Conservation (phyloP, 2,113 vertebrate genomes). For the Hippocampus comes region DNA sequence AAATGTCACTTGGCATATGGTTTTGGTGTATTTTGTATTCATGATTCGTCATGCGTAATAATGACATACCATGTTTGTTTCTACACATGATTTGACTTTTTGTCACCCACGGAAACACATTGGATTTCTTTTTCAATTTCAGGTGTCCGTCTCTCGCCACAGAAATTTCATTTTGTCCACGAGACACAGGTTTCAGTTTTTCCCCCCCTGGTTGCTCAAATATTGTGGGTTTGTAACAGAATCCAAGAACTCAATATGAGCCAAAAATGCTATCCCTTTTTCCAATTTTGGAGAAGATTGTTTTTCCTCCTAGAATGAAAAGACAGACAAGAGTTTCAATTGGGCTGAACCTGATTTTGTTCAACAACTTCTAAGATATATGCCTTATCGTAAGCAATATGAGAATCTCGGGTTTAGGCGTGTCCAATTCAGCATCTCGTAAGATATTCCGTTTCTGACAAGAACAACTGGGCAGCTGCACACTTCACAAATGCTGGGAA, state of each 20-base stretch:
- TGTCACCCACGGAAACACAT: not conserved
- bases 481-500: not conserved
- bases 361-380: not conserved
- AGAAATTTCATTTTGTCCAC: not conserved
- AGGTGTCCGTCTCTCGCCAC: not conserved
- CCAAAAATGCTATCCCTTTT: not conserved
- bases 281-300: not conserved
- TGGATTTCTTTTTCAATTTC: not conserved
- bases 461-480: not conserved
- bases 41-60: not conserved
- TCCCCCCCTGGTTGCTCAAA: not conserved
- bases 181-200: not conserved
- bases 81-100: not conserved
- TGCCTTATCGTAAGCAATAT: not conserved
- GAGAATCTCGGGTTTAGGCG: not conserved
- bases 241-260: not conserved
- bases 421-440: constrained; percentile 11
- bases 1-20: too few relatives aligned
- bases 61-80: not conserved
- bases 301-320: not conserved
- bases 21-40: not conserved
- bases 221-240: not conserved
- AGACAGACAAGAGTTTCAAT: not conserved
- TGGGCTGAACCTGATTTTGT: not conserved
- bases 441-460: not conserved